Evolutionary conservation across 2,888 invertebrate species (phyloP).

Genomic region (Trichopria drosophilae): DNA sequence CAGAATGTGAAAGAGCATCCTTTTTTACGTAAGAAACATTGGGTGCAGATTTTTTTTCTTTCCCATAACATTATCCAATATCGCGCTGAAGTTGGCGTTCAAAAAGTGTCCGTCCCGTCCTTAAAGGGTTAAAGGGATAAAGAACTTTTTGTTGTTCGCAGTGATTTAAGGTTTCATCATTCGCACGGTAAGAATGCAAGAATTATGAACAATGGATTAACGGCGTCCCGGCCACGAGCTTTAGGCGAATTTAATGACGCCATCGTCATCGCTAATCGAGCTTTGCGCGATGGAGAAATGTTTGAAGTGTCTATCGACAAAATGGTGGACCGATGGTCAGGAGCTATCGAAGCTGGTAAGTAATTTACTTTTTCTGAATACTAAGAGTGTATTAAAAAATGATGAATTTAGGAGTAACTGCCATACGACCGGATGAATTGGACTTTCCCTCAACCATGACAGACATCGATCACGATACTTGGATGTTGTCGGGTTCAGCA

Average conservation of each 20-base stretch:
- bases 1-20: no score
- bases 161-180: conserved; percentile 84
- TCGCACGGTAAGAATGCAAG: conserved; percentile 88
- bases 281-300: conserved; percentile 85
- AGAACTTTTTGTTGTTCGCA: no score
- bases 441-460: conserved; percentile 88
- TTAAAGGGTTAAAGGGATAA: no score
- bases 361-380: conserved; percentile 1
- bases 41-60: no score
- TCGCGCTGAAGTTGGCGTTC: no score
- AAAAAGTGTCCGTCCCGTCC: no score
- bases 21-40: no score
- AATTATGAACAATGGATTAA: conserved; percentile 80
- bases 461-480: conserved; percentile 87
- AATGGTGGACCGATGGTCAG: conserved; percentile 91
- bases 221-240: conserved; percentile 83
- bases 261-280: conserved; percentile 87
- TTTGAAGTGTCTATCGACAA: conserved; percentile 89
- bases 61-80: no score
- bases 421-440: conserved; percentile 86
- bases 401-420: conserved; percentile 60
- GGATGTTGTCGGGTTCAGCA: conserved; percentile 89
- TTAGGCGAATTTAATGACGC: conserved; percentile 93
- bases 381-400: conserved; percentile 65
- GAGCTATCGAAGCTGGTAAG: conserved; percentile 79